Evolutionary conservation across 2,888 invertebrate species (phyloP).

Genomic region (Heliconius aoede): DNA sequence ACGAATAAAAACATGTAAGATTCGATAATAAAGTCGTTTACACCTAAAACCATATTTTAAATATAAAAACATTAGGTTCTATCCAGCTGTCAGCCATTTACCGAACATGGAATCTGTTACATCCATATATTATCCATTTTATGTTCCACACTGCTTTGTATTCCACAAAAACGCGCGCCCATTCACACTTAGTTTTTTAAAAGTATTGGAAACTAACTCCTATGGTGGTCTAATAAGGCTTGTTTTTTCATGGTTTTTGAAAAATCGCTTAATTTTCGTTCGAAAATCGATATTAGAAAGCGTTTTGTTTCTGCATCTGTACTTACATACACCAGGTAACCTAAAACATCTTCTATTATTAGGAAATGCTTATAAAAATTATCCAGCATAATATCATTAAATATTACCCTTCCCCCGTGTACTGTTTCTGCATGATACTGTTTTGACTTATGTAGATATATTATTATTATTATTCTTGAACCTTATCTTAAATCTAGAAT

Average conservation of each 20-base stretch:
- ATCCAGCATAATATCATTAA: too few relatives aligned
- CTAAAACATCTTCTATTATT: not conserved
- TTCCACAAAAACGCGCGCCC: constrained; percentile 31
- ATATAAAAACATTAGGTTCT: constrained; percentile 1
- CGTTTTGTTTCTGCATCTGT: constrained; percentile 15
- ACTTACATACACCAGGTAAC: not conserved
- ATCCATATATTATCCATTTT: constrained; percentile 37
- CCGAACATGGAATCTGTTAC: constrained; percentile 3
- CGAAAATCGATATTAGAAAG: constrained; percentile 37
- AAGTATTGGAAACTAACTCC: not conserved
- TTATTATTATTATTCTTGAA: not conserved
- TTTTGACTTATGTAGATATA: not conserved
- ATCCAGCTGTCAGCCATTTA: constrained; percentile 6
- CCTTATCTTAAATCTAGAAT: too few relatives aligned
- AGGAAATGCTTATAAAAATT: too few relatives aligned
- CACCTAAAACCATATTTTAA: constrained; percentile 14
- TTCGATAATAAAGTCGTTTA: constrained; percentile 6
- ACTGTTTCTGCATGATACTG: too few relatives aligned
- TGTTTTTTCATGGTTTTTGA: not conserved
- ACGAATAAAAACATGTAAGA: not conserved
- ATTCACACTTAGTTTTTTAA: constrained; percentile 28
- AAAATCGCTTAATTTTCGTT: constrained; percentile 34
- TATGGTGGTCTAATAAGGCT: not conserved
- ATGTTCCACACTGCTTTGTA: constrained; percentile 39
- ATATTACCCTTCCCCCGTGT: too few relatives aligned